Conservation (phyloP, 2,113 vertebrate genomes). For the Silurus meridionalis region DNA sequence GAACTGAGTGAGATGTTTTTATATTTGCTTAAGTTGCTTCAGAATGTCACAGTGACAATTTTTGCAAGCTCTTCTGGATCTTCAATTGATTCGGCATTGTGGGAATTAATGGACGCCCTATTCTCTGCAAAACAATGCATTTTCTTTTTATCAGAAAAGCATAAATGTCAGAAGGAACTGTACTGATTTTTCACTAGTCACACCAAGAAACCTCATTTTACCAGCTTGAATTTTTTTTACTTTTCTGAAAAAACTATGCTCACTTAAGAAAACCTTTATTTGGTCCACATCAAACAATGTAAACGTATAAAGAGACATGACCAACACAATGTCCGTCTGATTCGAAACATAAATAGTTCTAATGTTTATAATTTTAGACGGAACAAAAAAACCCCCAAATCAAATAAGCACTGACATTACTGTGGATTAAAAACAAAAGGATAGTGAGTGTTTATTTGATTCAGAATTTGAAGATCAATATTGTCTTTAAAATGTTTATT, state of each 20-base stretch:
- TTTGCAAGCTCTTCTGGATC: background rate
- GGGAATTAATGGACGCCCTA: background rate
- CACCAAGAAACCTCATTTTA: background rate
- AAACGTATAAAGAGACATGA: background rate
- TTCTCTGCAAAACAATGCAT: background rate
- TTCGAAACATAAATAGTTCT: background rate
- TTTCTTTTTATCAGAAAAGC: background rate
- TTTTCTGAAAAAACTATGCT: background rate
- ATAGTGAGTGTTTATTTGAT: background rate
- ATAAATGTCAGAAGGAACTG: background rate
- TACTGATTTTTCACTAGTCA: background rate
- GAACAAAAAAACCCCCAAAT: background rate
- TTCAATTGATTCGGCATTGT: background rate
- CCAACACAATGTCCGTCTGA: background rate
- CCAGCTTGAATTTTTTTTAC: background rate
- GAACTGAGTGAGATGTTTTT: background rate
- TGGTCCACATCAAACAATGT: background rate
- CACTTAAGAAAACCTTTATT: background rate
- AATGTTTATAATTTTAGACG: background rate
- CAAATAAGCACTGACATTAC: background rate
- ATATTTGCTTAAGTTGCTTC: background rate
- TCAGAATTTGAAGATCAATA: background rate
- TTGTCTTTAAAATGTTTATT: background rate
- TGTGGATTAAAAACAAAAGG: background rate
- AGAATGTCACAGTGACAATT: background rate